phyloP scores from a whole-genome alignment of 2,113 vertebrate genomes.

The Azemiops feae region DNA sequence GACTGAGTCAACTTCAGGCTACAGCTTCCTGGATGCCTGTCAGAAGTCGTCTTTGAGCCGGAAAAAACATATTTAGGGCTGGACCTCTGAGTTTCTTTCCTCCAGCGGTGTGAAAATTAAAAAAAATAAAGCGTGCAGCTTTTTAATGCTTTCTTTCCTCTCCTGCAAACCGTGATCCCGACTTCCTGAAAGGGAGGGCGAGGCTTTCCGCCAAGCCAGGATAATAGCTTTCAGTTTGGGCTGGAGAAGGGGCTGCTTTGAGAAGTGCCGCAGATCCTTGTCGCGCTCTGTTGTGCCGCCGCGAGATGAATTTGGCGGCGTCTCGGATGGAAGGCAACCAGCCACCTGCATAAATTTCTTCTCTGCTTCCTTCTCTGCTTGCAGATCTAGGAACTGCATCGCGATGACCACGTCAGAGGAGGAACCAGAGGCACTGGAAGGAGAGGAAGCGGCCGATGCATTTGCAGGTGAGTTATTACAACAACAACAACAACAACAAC shows the following conservation, averaged over 20 bases:
- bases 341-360: not conserved
- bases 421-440: conserved; percentile 63
- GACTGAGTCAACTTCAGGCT: not conserved
- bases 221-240: conserved; percentile 30
- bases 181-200: conserved; percentile 29
- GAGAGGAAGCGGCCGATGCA: conserved; percentile 72
- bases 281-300: not conserved
- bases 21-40: not conserved
- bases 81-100: not conserved
- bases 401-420: conserved; percentile 77
- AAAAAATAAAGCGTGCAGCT: not conserved
- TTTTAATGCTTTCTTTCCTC: conserved; percentile 33
- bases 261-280: conserved; percentile 1
- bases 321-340: not conserved
- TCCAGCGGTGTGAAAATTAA: not conserved
- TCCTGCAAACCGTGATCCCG: conserved; percentile 22
- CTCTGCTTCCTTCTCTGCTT: not conserved
- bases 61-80: not conserved
- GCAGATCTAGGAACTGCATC: conserved; percentile 72
- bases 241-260: conserved; percentile 10
- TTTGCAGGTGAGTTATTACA: conserved; percentile 72
- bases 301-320: not conserved
- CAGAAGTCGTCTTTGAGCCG: not conserved
- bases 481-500: no score
- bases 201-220: conserved; percentile 11